Evolutionary conservation across 2,113 vertebrate species (phyloP), one percentile per base, ranked within the genome.

Genomic region (Ammodytes dubius): DNA sequence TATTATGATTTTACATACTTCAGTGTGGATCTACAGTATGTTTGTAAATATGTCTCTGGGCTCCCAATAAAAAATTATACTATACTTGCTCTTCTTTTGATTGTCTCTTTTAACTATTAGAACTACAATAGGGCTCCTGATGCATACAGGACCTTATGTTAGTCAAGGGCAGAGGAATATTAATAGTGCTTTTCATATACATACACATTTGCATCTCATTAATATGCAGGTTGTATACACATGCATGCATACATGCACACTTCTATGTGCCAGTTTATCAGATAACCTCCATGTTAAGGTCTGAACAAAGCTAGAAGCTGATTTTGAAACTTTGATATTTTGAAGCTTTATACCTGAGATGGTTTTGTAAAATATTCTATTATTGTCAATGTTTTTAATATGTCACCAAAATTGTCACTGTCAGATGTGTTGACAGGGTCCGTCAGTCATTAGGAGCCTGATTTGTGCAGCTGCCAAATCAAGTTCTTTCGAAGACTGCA

Each of bases 401-500:
- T 65, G 19, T 52, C 54, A 27, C 75, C 5, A 79, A 58, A 74
- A 49, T 47, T 63, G 43, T 82, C 71, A 45, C 65, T 84, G 66
- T 78, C 81, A 79, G 39, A 53, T 66, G 79, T 49, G 64, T 66
- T 59, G 56, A 79, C 74, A 79, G 50, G 0, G 5, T 57, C 74
- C 86, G 69, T 86, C 74, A 83, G 14, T 85, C 74, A 79, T 54
- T 14, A 14, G 7, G 15, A 71, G 13, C 60, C 65, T 67, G 56
- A 83, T 76, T 69, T 74, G 37, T 64, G 74, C 67, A 70, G 75
- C 68, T 80, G 66, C 65, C 84, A 82, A 70, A 67, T 77, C 67
- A 67, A 68, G 39, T 69, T 80, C 53, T 87, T 77, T 74, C 80
- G 60, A 19, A 9, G 45, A 40, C 56, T 65, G 69, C 14, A 73